Percentiles rank a stretch among this genome's conserved stretches.
Evolutionary conservation across 2,888 invertebrate genomes (phyloP).

Genomic region (Branchellion lobata): DNA sequence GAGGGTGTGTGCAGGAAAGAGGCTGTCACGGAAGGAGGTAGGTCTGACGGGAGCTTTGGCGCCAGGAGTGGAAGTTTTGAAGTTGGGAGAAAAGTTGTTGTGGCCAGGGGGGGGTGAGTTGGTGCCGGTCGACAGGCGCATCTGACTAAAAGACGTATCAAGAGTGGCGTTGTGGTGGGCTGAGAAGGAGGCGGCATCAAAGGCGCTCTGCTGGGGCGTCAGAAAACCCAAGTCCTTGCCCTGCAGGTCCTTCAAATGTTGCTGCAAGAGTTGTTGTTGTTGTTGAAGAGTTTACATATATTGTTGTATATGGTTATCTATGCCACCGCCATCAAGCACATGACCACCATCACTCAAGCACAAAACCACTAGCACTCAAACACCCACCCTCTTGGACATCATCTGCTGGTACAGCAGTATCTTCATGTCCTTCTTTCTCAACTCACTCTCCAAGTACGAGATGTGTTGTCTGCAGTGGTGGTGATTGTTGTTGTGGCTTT

Average conservation of each 20-base stretch:
- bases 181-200: not conserved
- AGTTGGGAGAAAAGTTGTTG: not conserved
- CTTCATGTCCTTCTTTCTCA: constrained; percentile 37
- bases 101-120: not conserved
- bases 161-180: not conserved
- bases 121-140: not conserved
- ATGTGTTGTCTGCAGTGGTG: constrained; percentile 10
- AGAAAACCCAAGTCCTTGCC: not conserved
- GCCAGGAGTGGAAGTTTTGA: constrained; percentile 11
- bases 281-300: not conserved
- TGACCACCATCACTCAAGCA: too few species aligned
- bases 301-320: not conserved
- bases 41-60: constrained; percentile 21
- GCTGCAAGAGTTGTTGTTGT: not conserved
- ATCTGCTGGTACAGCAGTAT: constrained; percentile 36
- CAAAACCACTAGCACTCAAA: too few species aligned
- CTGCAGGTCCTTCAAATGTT: not conserved
- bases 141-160: not conserved
- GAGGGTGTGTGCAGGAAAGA: not conserved
- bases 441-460: constrained; percentile 27
- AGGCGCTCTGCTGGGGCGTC: not conserved
- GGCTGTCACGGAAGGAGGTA: constrained; percentile 17
- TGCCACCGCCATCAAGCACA: too few species aligned
- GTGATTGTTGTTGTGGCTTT: too few species aligned
- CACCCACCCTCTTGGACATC: constrained; percentile 12